Evolutionary conservation across 2,888 invertebrate species (phyloP).

Genomic region (Zhuqinia jingwanae): DNA sequence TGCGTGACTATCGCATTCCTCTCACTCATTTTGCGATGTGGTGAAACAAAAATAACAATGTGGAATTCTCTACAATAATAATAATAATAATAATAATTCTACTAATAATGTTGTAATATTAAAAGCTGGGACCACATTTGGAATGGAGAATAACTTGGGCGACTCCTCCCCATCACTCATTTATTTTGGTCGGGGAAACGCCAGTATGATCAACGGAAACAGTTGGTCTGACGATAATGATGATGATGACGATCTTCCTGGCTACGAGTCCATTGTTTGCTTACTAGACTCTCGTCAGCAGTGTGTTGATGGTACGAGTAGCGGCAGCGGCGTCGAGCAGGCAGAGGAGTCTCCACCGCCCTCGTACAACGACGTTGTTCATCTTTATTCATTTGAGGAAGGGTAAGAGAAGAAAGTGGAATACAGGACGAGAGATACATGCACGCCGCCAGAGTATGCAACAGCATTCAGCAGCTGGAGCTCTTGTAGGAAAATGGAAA

Average conservation of each 20-base stretch:
- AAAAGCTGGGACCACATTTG: conserved; percentile 35
- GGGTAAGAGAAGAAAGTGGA: conserved; percentile 39
- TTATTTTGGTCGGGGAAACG: conserved; percentile 53
- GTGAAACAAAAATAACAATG: conserved; percentile 25
- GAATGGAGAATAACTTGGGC: conserved; percentile 40
- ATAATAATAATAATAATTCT: too few relatives aligned
- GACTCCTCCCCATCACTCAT: conserved; percentile 55
- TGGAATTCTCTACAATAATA: too few relatives aligned
- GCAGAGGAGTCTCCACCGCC: conserved; percentile 69
- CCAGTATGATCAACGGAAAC: conserved; percentile 52
- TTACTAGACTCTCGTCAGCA: conserved; percentile 49
- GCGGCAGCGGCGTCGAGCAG: background rate
- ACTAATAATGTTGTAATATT: conserved; percentile 16
- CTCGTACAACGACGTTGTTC: conserved; percentile 65
- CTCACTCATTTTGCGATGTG: background rate
- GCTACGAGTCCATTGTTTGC: conserved; percentile 66
- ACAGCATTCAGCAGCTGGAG: conserved; percentile 63
- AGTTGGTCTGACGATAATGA: conserved; percentile 63
- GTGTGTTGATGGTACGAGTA: conserved; percentile 33
- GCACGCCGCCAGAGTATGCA: conserved; percentile 49
- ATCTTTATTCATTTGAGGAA: conserved; percentile 67
- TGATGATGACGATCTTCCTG: conserved; percentile 65
- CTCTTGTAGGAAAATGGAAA: conserved; percentile 30
- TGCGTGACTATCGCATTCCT: too few relatives aligned
- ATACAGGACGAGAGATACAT: conserved; percentile 2